phyloP scores from a whole-genome alignment of 2,797 vertebrate genomes.

The Scleropages formosus region DNA sequence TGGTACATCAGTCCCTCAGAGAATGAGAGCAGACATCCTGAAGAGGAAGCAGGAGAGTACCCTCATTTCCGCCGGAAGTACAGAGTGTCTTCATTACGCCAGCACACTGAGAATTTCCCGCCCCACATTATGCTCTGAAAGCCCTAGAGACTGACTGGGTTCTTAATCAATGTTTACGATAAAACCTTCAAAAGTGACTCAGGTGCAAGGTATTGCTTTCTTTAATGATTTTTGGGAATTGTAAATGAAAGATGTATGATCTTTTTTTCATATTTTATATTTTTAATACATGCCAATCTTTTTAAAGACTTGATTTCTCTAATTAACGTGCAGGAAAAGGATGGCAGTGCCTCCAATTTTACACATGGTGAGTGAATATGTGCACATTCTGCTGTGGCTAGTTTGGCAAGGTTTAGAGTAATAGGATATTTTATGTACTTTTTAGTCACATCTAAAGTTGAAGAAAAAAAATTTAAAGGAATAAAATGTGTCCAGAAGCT shows the following conservation, averaged over 20 bases:
- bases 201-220: neutral
- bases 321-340: too few species aligned
- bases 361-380: slow-evolving; percentile 45
- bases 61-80: neutral
- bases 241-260: neutral
- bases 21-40: slow-evolving; percentile 27
- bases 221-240: slow-evolving; percentile 10
- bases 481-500: slow-evolving; percentile 8
- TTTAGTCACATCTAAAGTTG: neutral
- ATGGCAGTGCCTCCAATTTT: slow-evolving; percentile 56
- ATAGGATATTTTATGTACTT: neutral
- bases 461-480: slow-evolving; percentile 2
- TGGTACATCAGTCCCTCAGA: slow-evolving; percentile 70
- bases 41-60: slow-evolving; percentile 3
- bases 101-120: neutral
- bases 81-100: neutral
- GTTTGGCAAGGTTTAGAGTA: neutral
- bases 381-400: slow-evolving; percentile 13
- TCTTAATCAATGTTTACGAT: slow-evolving; percentile 25
- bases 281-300: too few species aligned
- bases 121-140: neutral
- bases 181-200: neutral
- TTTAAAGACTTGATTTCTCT: too few species aligned
- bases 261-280: slow-evolving; percentile 21
- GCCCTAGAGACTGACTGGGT: too few species aligned